Evolutionary conservation across 2,888 invertebrate genomes (phyloP).

Genomic region (Drosophila nigricruria): DNA sequence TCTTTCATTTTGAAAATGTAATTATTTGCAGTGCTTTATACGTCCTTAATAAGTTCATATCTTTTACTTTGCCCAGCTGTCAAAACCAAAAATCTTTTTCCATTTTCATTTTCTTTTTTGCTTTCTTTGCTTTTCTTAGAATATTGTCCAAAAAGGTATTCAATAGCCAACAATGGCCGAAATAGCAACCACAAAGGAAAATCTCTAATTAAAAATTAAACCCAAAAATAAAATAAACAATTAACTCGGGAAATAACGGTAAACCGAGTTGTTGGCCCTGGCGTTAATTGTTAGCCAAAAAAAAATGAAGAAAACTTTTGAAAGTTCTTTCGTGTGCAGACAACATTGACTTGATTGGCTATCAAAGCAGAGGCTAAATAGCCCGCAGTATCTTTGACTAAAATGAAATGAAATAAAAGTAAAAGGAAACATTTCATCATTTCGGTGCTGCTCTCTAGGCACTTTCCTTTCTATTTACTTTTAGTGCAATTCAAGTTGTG

Average conservation of each 20-base stretch:
- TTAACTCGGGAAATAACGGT: constrained; percentile 15
- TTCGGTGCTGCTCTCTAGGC: not conserved
- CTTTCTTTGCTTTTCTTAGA: not conserved
- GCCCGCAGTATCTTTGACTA: not conserved
- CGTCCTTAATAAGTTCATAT: constrained; percentile 37
- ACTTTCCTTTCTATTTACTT: not conserved
- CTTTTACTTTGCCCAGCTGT: constrained; percentile 32
- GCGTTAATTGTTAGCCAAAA: constrained; percentile 36
- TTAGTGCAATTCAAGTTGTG: constrained; percentile 17
- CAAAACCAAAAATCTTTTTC: constrained; percentile 33
- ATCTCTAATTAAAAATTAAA: constrained; percentile 36
- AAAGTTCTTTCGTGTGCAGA: not conserved
- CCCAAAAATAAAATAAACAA: constrained; percentile 18
- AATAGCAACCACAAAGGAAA: constrained; percentile 10
- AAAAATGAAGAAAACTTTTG: not conserved
- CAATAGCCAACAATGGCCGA: constrained; percentile 19
- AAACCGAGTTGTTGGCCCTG: constrained; percentile 1
- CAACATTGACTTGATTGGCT: constrained; percentile 24
- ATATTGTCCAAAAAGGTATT: constrained; percentile 23
- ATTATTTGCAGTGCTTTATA: constrained; percentile 33
- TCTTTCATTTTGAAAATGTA: constrained; percentile 34
- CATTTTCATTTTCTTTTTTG: not conserved
- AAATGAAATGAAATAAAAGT: not conserved
- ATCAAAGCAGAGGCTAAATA: constrained; percentile 12
- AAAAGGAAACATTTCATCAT: not conserved